These are phyloP conservation scores for Enhydra lutris DNA, from an alignment of 2,113 vertebrate genomes.

Conservation along the genomic window DNA sequence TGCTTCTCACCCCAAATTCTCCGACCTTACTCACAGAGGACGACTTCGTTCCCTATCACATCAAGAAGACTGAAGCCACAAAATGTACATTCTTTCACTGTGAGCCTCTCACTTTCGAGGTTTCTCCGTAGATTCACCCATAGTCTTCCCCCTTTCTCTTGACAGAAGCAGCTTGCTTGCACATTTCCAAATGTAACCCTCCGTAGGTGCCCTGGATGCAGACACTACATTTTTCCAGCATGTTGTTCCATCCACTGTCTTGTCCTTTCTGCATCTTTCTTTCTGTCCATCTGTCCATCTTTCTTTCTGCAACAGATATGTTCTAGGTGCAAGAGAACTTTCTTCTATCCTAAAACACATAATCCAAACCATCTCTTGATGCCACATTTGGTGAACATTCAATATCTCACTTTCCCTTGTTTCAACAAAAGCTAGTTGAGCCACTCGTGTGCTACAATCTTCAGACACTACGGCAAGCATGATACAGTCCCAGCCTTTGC, in stretches of 20 bases:
- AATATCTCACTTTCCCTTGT: background rate
- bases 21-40: background rate
- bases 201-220: background rate
- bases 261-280: too few relatives aligned
- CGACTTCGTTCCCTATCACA: background rate
- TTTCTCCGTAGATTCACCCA: background rate
- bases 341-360: background rate
- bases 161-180: background rate
- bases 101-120: rapidly evolving
- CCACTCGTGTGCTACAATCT: rapidly evolving
- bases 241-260: rapidly evolving
- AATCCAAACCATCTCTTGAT: background rate
- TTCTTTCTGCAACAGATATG: background rate
- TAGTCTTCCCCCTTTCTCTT: too few relatives aligned
- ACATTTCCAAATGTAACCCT: background rate
- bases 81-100: background rate
- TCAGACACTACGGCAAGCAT: background rate
- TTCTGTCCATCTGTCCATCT: background rate
- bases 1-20: background rate
- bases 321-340: background rate
- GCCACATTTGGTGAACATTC: background rate
- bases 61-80: background rate
- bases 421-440: background rate
- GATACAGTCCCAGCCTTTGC: rapidly evolving
- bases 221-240: background rate